phyloP scores from a whole-genome alignment of 2,113 vertebrate genomes.

The Catagonus wagneri region DNA sequence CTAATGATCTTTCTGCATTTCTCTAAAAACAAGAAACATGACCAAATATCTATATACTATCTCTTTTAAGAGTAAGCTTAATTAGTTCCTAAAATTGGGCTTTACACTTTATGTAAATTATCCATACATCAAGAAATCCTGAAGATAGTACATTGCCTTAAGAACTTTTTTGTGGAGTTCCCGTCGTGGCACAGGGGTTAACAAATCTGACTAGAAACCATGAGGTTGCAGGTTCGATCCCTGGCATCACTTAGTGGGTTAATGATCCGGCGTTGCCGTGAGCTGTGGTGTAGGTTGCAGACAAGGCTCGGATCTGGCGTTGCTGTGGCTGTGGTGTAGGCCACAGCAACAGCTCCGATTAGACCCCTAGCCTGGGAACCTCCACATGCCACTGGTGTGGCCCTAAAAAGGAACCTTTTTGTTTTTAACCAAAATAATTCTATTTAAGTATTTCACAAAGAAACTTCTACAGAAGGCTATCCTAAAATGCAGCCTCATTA shows the following conservation, averaged over 20 bases:
- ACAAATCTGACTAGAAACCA: too few relatives aligned
- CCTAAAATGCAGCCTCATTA: conserved; percentile 39
- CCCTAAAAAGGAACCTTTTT: too few relatives aligned
- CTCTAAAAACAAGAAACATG: background rate
- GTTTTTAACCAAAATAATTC: conserved; percentile 41
- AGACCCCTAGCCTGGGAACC: too few relatives aligned
- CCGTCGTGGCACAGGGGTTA: too few relatives aligned
- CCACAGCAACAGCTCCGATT: too few relatives aligned
- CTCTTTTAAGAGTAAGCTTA: background rate
- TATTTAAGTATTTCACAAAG: conserved; percentile 53
- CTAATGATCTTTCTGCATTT: background rate
- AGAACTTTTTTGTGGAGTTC: background rate
- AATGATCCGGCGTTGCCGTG: too few relatives aligned
- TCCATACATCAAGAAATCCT: background rate
- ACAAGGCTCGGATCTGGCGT: too few relatives aligned
- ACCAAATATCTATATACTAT: background rate
- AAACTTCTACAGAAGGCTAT: conserved; percentile 15
- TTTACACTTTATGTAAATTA: background rate
- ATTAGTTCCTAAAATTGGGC: background rate
- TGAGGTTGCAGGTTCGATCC: too few relatives aligned
- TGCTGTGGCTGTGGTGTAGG: too few relatives aligned
- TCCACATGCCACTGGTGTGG: too few relatives aligned
- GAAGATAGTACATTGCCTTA: background rate
- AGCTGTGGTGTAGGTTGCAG: too few relatives aligned
- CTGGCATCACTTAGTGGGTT: too few relatives aligned